A percentile compares a stretch with the other conserved stretches of the same genome.
Conservation (phyloP, 2,888 invertebrate species). For the Papilio protenor region DNA sequence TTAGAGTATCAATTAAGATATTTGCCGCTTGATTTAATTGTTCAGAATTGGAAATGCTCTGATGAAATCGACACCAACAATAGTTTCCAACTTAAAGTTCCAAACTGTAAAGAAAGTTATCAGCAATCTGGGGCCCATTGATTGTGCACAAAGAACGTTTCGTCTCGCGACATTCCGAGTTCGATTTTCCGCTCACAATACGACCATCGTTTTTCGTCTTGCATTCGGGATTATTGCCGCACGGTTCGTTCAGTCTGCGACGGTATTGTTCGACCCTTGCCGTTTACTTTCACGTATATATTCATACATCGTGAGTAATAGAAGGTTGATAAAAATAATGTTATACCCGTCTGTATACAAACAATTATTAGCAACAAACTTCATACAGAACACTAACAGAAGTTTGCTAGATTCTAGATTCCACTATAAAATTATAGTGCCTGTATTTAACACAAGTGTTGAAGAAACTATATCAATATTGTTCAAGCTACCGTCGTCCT, state of each 20-base stretch:
- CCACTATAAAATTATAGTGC: no score
- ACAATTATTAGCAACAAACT: neutral
- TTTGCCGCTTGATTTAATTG: conserved; percentile 40
- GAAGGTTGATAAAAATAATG: neutral
- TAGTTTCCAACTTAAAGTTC: conserved; percentile 69
- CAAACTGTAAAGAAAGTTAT: conserved; percentile 77
- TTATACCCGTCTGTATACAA: neutral
- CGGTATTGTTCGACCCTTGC: conserved; percentile 61
- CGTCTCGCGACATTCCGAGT: conserved; percentile 77
- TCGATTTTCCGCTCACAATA: conserved; percentile 80
- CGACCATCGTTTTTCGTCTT: conserved; percentile 75
- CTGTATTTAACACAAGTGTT: neutral
- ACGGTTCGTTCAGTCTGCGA: conserved; percentile 66
- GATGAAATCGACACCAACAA: conserved; percentile 61
- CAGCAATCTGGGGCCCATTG: conserved; percentile 80
- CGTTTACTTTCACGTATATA: conserved; percentile 54
- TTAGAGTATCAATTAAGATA: conserved; percentile 42
- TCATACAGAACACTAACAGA: neutral
- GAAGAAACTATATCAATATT: conserved; percentile 9
- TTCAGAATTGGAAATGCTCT: conserved; percentile 46
- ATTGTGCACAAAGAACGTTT: conserved; percentile 79
- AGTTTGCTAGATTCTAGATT: no score
- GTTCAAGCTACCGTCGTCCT: neutral
- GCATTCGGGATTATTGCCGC: conserved; percentile 73
- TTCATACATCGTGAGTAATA: conserved; percentile 37